Percentiles rank a stretch among this genome's conserved stretches.
Evolutionary conservation across 2,113 vertebrate genomes (phyloP).

Genomic region (Neomonachus schauinslandi): DNA sequence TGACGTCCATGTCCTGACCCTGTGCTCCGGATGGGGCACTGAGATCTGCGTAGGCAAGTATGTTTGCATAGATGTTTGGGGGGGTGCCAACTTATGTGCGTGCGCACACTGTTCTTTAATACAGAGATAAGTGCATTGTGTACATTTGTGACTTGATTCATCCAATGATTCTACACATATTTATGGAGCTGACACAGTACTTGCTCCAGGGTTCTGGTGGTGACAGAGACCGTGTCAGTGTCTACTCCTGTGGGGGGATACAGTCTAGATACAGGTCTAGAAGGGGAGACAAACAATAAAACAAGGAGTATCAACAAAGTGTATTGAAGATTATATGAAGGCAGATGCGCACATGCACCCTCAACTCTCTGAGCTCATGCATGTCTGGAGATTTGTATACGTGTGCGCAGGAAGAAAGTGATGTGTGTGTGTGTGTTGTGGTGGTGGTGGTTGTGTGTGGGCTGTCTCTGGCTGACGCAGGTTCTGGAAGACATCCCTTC

Average conservation of each 20-base stretch:
- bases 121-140: background rate
- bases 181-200: background rate
- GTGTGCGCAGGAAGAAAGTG: background rate
- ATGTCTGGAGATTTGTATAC: background rate
- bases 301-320: background rate
- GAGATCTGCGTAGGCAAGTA: background rate
- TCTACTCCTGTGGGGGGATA: background rate
- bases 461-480: background rate
- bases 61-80: background rate
- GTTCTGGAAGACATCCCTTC: background rate
- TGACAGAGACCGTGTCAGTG: background rate
- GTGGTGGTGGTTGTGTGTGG: background rate
- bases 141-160: background rate
- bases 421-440: background rate
- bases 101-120: background rate
- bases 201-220: background rate
- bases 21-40: background rate
- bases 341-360: fast-evolving
- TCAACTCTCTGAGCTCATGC: background rate
- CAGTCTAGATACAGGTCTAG: background rate
- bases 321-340: background rate
- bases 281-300: background rate
- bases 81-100: background rate
- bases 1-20: slow-evolving; percentile 36
- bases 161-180: background rate